Percentiles rank a stretch among this genome's conserved stretches.
phyloP scores from a whole-genome alignment of 2,888 invertebrate genomes.

The Spisula subtruncata region DNA sequence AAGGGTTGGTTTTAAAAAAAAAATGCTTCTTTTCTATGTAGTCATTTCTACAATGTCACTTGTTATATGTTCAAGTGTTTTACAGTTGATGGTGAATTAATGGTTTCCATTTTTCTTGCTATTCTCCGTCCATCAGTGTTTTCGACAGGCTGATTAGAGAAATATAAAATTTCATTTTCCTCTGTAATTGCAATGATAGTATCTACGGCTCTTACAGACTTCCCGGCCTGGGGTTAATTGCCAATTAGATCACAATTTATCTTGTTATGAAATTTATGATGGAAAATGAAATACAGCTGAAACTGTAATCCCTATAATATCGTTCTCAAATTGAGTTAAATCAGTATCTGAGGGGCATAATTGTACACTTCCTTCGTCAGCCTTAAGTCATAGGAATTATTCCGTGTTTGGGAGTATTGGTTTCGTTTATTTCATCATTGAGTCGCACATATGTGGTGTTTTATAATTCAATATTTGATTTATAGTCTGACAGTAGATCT shows the following conservation, averaged over 20 bases:
- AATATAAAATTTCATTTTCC: conserved; percentile 7
- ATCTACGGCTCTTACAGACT: background rate
- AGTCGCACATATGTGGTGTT: no score
- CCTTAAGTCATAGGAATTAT: no score
- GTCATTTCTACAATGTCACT: background rate
- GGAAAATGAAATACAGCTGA: background rate
- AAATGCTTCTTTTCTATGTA: background rate
- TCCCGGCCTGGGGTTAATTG: background rate
- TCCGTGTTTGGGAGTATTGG: no score
- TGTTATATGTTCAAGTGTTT: conserved; percentile 14
- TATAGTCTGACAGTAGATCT: no score
- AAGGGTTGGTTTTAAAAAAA: background rate
- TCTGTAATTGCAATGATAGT: conserved; percentile 3
- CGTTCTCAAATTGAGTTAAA: background rate
- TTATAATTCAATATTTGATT: no score
- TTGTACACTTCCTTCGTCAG: no score
- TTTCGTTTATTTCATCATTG: no score
- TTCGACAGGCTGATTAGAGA: background rate
- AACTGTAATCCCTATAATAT: background rate
- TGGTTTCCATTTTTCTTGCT: background rate
- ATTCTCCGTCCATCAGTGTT: background rate
- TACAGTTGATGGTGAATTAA: background rate
- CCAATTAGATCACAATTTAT: background rate
- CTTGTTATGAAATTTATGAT: background rate
- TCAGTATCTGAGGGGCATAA: no score